phyloP scores from a whole-genome alignment of 2,113 vertebrate genomes.

The Vulpes lagopus region DNA sequence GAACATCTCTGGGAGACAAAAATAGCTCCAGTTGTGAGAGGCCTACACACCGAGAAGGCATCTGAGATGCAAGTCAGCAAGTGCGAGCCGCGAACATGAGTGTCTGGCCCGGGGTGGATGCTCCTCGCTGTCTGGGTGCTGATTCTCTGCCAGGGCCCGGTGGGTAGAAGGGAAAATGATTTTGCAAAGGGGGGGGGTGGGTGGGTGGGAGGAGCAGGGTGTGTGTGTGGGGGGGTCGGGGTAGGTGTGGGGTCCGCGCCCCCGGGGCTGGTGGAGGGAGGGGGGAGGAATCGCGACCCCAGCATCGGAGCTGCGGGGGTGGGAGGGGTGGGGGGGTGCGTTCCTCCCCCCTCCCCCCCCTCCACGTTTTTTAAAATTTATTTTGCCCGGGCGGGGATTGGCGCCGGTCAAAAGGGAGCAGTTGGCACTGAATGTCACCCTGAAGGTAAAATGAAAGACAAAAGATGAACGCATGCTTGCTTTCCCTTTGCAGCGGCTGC shows the following conservation, averaged over 20 bases:
- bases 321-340: background rate
- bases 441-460: conserved; percentile 89
- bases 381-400: conserved; percentile 83
- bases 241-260: conserved; percentile 27
- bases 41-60: conserved; percentile 78
- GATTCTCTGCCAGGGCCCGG: conserved; percentile 62
- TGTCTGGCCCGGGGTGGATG: conserved; percentile 61
- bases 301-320: background rate
- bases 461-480: conserved; percentile 87
- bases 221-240: background rate
- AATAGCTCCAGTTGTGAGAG: conserved; percentile 69
- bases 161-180: conserved; percentile 70
- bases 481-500: conserved; percentile 70
- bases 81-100: conserved; percentile 49
- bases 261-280: too few species aligned
- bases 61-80: conserved; percentile 71
- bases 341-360: background rate
- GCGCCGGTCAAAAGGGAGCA: conserved; percentile 83
- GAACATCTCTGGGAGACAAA: conserved; percentile 54
- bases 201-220: too few species aligned
- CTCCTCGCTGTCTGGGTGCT: conserved; percentile 44
- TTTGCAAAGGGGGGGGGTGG: conserved; percentile 56
- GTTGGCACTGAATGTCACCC: conserved; percentile 87
- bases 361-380: conserved; percentile 41
- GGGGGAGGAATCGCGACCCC: background rate